A percentile compares a stretch with the other conserved stretches of the same genome.
phyloP scores from a whole-genome alignment of 2,113 vertebrate species.

The Prinia subflava region DNA sequence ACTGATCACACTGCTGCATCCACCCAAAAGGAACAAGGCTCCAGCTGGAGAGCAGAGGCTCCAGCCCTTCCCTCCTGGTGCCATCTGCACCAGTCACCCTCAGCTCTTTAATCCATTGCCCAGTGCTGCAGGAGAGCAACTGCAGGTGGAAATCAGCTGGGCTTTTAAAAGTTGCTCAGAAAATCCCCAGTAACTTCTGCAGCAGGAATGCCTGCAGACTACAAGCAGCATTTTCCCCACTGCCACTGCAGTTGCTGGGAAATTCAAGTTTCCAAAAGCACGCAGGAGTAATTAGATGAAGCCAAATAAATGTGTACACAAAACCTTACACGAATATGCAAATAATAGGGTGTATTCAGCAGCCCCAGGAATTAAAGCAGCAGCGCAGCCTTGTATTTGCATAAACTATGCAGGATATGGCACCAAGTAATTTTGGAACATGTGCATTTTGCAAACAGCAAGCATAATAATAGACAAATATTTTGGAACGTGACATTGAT shows the following conservation, averaged over 20 bases:
- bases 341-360: conserved; percentile 22
- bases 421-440: not conserved
- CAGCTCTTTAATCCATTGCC: not conserved
- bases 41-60: not conserved
- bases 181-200: conserved; percentile 14
- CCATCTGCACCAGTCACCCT: not conserved
- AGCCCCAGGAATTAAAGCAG: conserved; percentile 17
- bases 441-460: not conserved
- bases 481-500: not conserved
- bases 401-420: conserved; percentile 33
- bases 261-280: conserved; percentile 49
- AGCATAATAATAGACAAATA: not conserved
- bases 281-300: conserved; percentile 24
- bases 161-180: conserved; percentile 7
- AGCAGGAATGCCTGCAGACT: not conserved
- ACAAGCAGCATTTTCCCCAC: not conserved
- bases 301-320: conserved; percentile 22
- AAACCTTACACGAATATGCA: conserved; percentile 31
- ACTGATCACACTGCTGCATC: not conserved
- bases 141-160: not conserved
- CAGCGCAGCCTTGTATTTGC: not conserved
- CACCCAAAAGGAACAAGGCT: not conserved
- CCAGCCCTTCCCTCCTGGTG: not conserved
- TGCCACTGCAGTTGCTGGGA: not conserved
- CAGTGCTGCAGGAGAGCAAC: not conserved